Conservation (phyloP, 2,113 vertebrate genomes). For the Geococcyx californianus region DNA sequence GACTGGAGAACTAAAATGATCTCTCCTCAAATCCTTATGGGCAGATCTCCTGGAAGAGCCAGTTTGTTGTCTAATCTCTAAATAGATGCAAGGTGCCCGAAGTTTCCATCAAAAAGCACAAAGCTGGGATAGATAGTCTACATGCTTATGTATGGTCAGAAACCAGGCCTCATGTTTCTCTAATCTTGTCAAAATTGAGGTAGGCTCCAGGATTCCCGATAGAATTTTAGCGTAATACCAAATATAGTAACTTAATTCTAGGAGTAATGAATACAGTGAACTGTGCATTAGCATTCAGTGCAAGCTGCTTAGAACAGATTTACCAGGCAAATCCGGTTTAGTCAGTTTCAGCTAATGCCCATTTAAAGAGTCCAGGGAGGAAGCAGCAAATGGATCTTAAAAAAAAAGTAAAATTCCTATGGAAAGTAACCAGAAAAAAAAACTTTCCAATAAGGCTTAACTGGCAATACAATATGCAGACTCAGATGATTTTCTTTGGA, state of each 20-base stretch:
- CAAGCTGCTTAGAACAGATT: slow-evolving; percentile 45
- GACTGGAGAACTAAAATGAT: neutral
- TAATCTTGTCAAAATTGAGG: neutral
- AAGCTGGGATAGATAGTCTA: neutral
- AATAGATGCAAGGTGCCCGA: neutral
- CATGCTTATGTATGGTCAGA: neutral
- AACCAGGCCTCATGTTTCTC: neutral
- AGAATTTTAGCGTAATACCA: neutral
- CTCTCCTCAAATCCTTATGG: neutral
- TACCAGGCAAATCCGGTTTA: slow-evolving; percentile 50
- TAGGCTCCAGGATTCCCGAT: neutral
- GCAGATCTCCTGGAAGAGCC: neutral
- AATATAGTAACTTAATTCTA: slow-evolving; percentile 23
- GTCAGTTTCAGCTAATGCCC: slow-evolving; percentile 30
- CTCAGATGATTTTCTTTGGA: neutral
- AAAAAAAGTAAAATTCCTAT: neutral
- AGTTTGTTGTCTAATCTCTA: neutral
- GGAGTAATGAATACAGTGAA: slow-evolving; percentile 10
- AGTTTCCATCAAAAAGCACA: neutral
- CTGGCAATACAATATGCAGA: neutral
- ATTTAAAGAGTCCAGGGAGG: neutral
- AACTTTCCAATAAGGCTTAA: neutral
- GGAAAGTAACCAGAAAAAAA: slow-evolving; percentile 13
- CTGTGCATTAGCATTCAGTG: slow-evolving; percentile 3
- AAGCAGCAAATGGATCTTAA: neutral